A percentile compares a stretch with the other conserved stretches of the same genome.
These are phyloP conservation scores for Capricornis sumatraensis DNA, from an alignment of 2,113 vertebrate genomes.

Conservation along the genomic window DNA sequence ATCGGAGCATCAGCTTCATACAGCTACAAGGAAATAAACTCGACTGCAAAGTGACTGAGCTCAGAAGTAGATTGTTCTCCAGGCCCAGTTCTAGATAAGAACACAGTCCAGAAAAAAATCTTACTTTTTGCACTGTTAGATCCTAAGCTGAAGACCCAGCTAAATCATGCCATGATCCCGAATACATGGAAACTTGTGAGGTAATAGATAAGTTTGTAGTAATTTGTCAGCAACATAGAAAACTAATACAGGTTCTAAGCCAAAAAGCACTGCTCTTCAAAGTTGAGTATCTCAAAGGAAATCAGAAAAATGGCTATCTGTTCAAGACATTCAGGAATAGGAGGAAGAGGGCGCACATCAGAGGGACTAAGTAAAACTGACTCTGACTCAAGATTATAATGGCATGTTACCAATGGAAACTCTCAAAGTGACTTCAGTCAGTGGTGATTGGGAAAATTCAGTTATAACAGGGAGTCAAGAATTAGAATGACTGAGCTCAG, in stretches of 20 bases:
- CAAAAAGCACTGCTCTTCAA: not conserved
- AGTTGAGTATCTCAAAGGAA: not conserved
- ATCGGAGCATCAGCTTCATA: not conserved
- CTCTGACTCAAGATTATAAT: not conserved
- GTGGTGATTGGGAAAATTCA: not conserved
- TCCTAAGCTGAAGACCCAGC: not conserved
- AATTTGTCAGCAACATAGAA: not conserved
- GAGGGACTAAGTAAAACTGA: not conserved
- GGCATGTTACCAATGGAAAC: not conserved
- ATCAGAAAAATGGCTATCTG: not conserved
- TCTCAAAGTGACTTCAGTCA: not conserved
- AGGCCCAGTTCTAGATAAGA: not conserved
- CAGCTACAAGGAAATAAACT: not conserved
- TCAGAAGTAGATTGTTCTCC: not conserved
- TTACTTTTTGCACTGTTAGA: not conserved
- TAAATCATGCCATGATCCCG: not conserved
- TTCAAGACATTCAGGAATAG: not conserved
- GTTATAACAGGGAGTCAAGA: not conserved
- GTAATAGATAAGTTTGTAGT: not conserved
- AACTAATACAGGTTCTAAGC: not conserved
- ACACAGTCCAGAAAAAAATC: not conserved
- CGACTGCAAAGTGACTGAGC: not conserved
- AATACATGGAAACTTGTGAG: not conserved
- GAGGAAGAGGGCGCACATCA: not conserved
- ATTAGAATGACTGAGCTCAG: not conserved